Percentiles rank a stretch among this genome's conserved stretches.
Conservation (phyloP, 2,113 vertebrate genomes). For the Saguinus imperator region DNA sequence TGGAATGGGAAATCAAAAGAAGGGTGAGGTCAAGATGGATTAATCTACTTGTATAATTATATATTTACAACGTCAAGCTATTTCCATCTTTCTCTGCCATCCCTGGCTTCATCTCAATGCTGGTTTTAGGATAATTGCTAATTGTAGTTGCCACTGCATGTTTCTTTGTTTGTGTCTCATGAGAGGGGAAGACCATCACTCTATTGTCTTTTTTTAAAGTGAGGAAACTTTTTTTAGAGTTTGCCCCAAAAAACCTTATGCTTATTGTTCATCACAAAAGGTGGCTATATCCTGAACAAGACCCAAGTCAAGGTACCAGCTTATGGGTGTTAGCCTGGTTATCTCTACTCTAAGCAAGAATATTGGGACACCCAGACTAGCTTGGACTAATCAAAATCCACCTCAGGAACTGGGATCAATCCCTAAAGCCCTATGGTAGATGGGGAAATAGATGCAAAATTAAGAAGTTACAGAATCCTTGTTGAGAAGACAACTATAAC, state of each 20-base stretch:
- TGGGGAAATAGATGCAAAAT: background rate
- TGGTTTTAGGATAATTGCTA: background rate
- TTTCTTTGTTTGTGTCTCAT: background rate
- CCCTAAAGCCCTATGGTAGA: too few relatives aligned
- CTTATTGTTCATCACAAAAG: background rate
- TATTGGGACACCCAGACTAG: background rate
- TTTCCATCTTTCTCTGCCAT: background rate
- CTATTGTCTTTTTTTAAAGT: background rate
- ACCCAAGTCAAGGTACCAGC: background rate
- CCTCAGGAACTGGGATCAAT: background rate
- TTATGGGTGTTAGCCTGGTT: background rate
- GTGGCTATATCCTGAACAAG: background rate
- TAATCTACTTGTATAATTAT: background rate
- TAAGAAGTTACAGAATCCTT: background rate
- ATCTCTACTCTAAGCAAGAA: background rate
- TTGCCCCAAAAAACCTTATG: background rate
- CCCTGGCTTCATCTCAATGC: background rate
- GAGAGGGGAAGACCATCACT: background rate
- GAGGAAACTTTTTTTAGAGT: background rate
- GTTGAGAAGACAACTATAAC: background rate
- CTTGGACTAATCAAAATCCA: background rate
- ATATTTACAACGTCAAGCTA: background rate
- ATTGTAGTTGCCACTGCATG: background rate
- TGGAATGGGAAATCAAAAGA: background rate
- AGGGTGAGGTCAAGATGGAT: background rate